Evolutionary conservation across 2,113 vertebrate genomes (phyloP).

Genomic region (Lepisosteus osseus): DNA sequence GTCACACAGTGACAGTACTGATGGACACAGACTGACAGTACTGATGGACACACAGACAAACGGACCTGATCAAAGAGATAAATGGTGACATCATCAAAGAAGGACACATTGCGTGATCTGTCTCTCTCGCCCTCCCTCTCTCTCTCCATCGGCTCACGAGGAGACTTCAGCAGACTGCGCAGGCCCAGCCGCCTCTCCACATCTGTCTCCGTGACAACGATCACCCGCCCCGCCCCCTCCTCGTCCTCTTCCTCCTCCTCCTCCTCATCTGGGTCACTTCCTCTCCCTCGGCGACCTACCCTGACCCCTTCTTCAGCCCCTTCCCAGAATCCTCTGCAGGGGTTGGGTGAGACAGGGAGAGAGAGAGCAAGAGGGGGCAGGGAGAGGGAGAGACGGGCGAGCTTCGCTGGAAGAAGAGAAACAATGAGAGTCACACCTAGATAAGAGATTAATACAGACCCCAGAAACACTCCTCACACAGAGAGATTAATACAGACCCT

Average conservation of each 20-base stretch:
- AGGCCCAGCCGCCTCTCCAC: conserved; percentile 78
- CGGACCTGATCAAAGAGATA: conserved; percentile 88
- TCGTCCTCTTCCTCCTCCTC: conserved; percentile 80
- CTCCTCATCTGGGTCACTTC: conserved; percentile 71
- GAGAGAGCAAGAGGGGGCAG: conserved; percentile 80
- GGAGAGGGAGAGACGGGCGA: conserved; percentile 82
- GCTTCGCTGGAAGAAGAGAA: conserved; percentile 67
- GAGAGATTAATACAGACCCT: no score
- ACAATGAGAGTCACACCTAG: background rate
- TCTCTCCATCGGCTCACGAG: conserved; percentile 75
- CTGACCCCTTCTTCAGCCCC: conserved; percentile 64
- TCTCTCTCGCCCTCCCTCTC: conserved; percentile 75
- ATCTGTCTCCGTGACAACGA: conserved; percentile 84
- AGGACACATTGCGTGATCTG: conserved; percentile 76
- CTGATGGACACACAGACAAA: conserved; percentile 11
- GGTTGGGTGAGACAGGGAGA: conserved; percentile 68
- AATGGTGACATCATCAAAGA: conserved; percentile 85
- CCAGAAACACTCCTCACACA: no score
- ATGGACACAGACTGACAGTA: background rate
- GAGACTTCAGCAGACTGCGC: conserved; percentile 84
- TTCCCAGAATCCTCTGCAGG: conserved; percentile 75
- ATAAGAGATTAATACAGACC: no score
- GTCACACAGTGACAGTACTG: background rate
- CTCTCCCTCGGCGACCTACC: conserved; percentile 47
- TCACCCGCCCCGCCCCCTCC: conserved; percentile 70